Evolutionary conservation across 2,888 invertebrate genomes (phyloP), one percentile per base, ranked within the genome.

Genomic region (Eulithis testata): DNA sequence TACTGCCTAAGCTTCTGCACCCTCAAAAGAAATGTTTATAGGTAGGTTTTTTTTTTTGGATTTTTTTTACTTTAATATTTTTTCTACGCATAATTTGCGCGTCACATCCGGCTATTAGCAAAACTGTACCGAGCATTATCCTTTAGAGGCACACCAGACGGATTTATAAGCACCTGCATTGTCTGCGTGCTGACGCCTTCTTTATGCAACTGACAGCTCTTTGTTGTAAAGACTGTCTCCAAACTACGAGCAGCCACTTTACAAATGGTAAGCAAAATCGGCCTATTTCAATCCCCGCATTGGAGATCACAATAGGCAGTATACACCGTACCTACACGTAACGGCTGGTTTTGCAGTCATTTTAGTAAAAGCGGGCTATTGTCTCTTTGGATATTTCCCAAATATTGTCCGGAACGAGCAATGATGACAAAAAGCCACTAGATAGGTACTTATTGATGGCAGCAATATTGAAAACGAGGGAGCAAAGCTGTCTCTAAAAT

Each of bases 361-460:
- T 89, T 83, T 69, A 77, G 81, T 89, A 83, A 91, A 87, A 91
- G 88, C 87, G 74, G 70, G 76, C 83, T 77, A 85, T 90, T 89
- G 87, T 87, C 83, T 83, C 77, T 79, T 83, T 84, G 82, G 80
- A 85, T 80, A 79, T 79, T 79, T 78, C 82, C 84, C 85, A 84
- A 86, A 86, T 82, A 82, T 73, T 73, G 73, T 74, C 73, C 73
- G 69, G 61, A 77, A 76, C 75, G 76, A 70, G 82, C 81, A 75
- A 83, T 76, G 77, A 77, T 84, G 82, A 83, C 82, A 86, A 86
- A 87, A 85, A 83, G 73, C 77, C 80, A 78, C 83, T 79, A 76
- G 74, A 76, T 77, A 21, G 21, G 21, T 21, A 21, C 21, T 2
- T 21, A 78, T 80, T 81, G 81, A 85, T 83, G 77, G 72, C 75